Conservation (phyloP, 2,797 vertebrate species). For the Neosilurus hyrtlii region DNA sequence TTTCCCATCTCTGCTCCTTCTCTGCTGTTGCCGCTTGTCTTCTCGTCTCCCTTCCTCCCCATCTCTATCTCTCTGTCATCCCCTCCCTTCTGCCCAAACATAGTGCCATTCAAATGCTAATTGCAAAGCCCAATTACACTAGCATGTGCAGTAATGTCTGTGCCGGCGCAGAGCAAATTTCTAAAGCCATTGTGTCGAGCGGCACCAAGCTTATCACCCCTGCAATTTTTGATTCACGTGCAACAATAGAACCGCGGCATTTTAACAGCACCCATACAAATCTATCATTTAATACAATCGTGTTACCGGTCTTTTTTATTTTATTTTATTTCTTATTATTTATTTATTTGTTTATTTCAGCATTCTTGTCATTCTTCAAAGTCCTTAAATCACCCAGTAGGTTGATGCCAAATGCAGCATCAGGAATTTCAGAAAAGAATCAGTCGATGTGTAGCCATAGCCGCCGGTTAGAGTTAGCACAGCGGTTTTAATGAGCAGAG, state of each 20-base stretch:
- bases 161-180: constrained; percentile 64
- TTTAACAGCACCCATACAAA: constrained; percentile 28
- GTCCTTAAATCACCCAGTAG: background rate
- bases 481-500: constrained; percentile 42
- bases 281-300: constrained; percentile 16
- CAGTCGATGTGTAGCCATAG: background rate
- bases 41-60: constrained; percentile 30
- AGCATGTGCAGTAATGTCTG: constrained; percentile 65
- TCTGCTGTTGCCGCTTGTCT: constrained; percentile 17
- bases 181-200: constrained; percentile 62
- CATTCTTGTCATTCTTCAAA: background rate
- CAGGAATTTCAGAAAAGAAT: constrained; percentile 2
- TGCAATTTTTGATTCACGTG: constrained; percentile 7
- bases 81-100: constrained; percentile 52
- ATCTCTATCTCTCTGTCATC: constrained; percentile 17
- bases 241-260: constrained; percentile 24
- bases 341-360: background rate
- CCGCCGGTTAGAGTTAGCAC: constrained; percentile 34
- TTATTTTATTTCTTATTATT: no score
- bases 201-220: constrained; percentile 58
- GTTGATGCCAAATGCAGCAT: constrained; percentile 4
- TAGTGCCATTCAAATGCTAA: constrained; percentile 72
- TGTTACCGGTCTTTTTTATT: background rate
- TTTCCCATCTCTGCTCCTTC: background rate
- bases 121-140: constrained; percentile 68